phyloP scores from a whole-genome alignment of 2,113 vertebrate genomes.

The Dasyurus viverrinus region DNA sequence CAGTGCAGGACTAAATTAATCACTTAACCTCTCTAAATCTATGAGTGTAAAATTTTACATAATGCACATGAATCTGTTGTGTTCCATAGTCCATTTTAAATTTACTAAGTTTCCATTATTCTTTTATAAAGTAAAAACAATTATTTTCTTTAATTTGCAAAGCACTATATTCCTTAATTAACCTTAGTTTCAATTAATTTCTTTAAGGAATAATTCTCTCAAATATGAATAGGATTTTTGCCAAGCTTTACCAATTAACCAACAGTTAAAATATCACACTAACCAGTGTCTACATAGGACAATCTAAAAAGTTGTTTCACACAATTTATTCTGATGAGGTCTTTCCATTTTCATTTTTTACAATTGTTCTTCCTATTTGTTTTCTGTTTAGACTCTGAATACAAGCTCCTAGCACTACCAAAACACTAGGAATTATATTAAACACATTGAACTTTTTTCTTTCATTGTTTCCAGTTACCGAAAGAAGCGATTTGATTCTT shows the following conservation, averaged over 20 bases:
- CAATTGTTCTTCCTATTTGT: background rate
- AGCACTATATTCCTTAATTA: background rate
- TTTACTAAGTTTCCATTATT: slow-evolving; percentile 17
- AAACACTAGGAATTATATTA: background rate
- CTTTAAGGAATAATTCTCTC: background rate
- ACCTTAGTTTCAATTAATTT: background rate
- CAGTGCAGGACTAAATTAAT: background rate
- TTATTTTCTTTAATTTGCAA: background rate
- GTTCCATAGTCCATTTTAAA: background rate
- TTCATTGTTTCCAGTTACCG: background rate
- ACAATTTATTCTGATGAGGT: background rate
- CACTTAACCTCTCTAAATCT: background rate
- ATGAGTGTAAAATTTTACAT: background rate
- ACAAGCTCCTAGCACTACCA: background rate
- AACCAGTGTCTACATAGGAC: background rate
- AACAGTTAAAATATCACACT: background rate
- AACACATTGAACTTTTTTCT: background rate
- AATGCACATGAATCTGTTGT: background rate
- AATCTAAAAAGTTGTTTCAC: background rate
- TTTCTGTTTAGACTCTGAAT: background rate
- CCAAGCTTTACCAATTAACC: background rate
- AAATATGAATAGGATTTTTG: background rate
- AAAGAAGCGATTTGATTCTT: background rate
- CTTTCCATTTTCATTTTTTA: background rate
- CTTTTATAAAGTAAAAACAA: slow-evolving; percentile 29